Conservation (phyloP, 1,140 invertebrate species). For the Leptinotarsa defecta region DNA sequence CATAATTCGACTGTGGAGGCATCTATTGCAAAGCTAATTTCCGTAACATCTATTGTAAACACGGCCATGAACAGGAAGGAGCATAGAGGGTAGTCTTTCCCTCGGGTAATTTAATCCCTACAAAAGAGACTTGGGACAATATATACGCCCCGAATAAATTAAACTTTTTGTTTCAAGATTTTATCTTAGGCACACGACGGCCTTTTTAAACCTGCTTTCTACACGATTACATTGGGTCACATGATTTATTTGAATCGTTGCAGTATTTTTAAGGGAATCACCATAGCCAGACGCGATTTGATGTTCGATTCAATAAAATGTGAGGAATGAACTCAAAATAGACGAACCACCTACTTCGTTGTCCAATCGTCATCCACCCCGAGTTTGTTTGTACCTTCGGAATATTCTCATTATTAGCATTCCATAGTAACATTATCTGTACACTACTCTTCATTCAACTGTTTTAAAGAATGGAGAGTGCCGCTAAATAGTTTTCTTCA, state of each 20-base stretch:
- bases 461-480: no score
- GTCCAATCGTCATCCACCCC: no score
- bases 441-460: no score
- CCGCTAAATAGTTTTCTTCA: no score
- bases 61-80: conserved; percentile 37
- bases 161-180: conserved; percentile 46
- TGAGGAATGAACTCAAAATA: no score
- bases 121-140: conserved; percentile 38
- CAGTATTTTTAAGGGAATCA: no score
- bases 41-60: conserved; percentile 35
- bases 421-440: no score
- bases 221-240: conserved; percentile 14
- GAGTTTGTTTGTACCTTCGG: no score
- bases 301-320: no score
- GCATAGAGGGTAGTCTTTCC: conserved; percentile 33
- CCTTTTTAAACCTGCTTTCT: conserved; percentile 39
- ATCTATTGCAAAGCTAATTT: conserved; percentile 36
- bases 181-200: conserved; percentile 35
- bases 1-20: conserved; percentile 18
- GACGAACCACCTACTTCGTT: no score
- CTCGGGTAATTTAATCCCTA: conserved; percentile 42
- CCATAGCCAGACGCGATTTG: no score
- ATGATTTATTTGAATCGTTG: background rate
- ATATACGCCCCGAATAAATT: conserved; percentile 42
- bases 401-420: no score